Conservation (phyloP, 2,797 vertebrate species). For the Hypotaenidia okinawae region DNA sequence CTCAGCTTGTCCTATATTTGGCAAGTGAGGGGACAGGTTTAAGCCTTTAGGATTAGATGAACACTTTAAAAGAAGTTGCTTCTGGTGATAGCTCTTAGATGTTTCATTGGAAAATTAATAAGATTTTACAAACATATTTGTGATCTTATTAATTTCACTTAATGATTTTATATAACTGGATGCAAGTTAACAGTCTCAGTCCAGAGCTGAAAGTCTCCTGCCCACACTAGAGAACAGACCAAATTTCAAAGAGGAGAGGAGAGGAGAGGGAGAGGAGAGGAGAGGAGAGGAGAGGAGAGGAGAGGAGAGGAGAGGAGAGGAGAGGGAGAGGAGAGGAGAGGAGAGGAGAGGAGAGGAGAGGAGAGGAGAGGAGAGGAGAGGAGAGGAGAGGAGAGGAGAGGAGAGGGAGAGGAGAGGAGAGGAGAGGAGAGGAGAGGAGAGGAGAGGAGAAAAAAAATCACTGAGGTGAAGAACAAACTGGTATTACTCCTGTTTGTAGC, state of each 20-base stretch:
- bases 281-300: no score
- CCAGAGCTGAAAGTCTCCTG: background rate
- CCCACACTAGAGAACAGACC: background rate
- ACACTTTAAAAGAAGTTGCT: background rate
- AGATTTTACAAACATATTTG: background rate
- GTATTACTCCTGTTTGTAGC: background rate
- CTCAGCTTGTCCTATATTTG: background rate
- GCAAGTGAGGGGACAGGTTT: background rate
- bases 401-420: no score
- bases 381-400: no score
- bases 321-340: no score
- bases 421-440: no score
- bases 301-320: no score
- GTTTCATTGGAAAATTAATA: background rate
- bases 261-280: no score
- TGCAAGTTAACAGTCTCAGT: background rate
- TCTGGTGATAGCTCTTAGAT: background rate
- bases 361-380: no score
- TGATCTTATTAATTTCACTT: background rate
- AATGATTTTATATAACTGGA: background rate
- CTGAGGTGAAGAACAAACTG: background rate
- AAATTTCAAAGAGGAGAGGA: background rate
- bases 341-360: no score
- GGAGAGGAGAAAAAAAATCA: background rate
- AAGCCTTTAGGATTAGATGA: background rate